phyloP scores from a whole-genome alignment of 1,140 invertebrate genomes.

The Drosophila yakuba region DNA sequence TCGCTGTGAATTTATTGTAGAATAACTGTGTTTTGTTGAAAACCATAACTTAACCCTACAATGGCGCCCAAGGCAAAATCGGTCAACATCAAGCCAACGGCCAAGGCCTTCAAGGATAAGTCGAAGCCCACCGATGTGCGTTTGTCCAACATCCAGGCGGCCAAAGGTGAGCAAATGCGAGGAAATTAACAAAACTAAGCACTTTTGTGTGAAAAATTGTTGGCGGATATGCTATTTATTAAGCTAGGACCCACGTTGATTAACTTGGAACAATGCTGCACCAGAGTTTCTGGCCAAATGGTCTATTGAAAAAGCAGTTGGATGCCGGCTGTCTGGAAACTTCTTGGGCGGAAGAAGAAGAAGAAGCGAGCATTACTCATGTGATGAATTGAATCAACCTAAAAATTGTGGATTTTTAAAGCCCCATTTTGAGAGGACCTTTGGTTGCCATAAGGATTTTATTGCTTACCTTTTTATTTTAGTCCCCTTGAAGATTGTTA shows the following conservation, averaged over 20 bases:
- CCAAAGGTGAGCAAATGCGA: conserved; percentile 92
- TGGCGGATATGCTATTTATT: conserved; percentile 17
- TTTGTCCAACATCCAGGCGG: conserved; percentile 97
- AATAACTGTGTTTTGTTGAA: conserved; percentile 46
- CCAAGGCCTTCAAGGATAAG: conserved; percentile 92
- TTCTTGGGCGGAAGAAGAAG: conserved; percentile 66
- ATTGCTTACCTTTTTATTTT: no score
- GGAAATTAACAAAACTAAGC: conserved; percentile 7
- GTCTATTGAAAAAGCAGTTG: conserved; percentile 54
- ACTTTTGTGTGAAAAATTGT: conserved; percentile 2
- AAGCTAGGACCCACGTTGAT: background rate
- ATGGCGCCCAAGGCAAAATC: conserved; percentile 79
- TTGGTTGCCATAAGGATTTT: no score
- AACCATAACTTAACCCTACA: conserved; percentile 47
- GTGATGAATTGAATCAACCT: conserved; percentile 45
- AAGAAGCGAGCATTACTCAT: conserved; percentile 65
- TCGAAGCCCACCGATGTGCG: conserved; percentile 97
- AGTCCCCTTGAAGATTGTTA: no score
- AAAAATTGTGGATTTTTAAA: conserved; percentile 18
- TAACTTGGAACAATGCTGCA: background rate
- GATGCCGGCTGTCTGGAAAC: conserved; percentile 76
- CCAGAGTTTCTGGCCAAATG: conserved; percentile 15
- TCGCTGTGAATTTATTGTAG: conserved; percentile 56
- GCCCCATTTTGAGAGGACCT: background rate
- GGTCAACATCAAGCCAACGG: conserved; percentile 73